Evolutionary conservation across 2,113 vertebrate species (phyloP).

Genomic region (Salvelinus sp.): DNA sequence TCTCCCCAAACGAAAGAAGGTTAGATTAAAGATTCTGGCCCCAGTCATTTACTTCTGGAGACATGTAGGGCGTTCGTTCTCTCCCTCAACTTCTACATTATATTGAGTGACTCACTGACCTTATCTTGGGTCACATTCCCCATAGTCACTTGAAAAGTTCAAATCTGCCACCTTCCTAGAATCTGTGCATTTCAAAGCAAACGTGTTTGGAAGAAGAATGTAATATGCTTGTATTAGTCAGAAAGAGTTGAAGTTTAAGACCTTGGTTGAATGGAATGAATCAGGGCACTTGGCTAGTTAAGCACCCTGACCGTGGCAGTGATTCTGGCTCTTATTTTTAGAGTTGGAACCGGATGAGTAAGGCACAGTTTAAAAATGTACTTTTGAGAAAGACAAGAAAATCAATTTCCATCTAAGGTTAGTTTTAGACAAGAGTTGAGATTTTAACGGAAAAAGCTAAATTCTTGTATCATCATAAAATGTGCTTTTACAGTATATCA

Average conservation of each 20-base stretch:
- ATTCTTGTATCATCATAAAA: background rate
- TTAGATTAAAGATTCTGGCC: conserved; percentile 49
- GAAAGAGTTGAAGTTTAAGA: background rate
- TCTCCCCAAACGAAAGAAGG: conserved; percentile 43
- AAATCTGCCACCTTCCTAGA: conserved; percentile 21
- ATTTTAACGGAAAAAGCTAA: too few species aligned
- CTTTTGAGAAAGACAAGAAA: conserved; percentile 44
- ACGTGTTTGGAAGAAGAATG: background rate
- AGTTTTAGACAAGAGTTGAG: conserved; percentile 14
- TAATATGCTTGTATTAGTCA: background rate
- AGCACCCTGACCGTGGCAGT: background rate
- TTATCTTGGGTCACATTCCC: background rate
- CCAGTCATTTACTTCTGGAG: conserved; percentile 36
- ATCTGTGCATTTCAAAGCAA: background rate
- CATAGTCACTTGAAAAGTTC: background rate
- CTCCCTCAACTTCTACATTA: background rate
- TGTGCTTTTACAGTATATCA: background rate
- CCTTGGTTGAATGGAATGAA: background rate
- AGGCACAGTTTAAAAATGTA: conserved; percentile 53
- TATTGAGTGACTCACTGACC: conserved; percentile 8
- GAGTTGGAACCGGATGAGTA: conserved; percentile 47
- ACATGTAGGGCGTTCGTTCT: background rate
- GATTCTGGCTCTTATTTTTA: conserved; percentile 23
- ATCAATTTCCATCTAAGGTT: conserved; percentile 49
- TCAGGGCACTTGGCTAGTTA: background rate